phyloP scores from a whole-genome alignment of 1,140 invertebrate species.

The Metaphire vulgaris region DNA sequence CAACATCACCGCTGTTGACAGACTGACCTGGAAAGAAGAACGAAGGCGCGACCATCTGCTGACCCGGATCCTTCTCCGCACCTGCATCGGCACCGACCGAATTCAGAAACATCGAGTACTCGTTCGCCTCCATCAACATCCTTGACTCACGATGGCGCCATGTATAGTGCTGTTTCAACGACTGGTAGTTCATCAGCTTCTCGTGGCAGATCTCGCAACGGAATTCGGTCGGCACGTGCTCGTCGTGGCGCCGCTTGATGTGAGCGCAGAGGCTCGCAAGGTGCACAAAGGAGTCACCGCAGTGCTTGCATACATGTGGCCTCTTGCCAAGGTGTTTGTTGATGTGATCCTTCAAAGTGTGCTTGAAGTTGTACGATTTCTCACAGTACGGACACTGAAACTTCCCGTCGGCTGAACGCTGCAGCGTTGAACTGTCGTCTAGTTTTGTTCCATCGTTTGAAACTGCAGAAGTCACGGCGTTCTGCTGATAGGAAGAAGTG shows the following conservation, averaged over 20 bases:
- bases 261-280: conserved; percentile 28
- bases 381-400: conserved; percentile 31
- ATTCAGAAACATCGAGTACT: background rate
- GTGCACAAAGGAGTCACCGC: conserved; percentile 28
- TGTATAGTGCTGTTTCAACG: conserved; percentile 28
- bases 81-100: background rate
- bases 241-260: conserved; percentile 27
- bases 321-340: conserved; percentile 27
- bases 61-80: background rate
- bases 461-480: background rate
- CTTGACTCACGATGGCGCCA: conserved; percentile 24
- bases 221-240: conserved; percentile 28
- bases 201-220: conserved; percentile 26
- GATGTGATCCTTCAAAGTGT: conserved; percentile 30
- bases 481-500: background rate
- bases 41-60: too few relatives aligned
- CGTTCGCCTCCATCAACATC: conserved; percentile 20
- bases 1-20: background rate
- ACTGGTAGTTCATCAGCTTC: conserved; percentile 29
- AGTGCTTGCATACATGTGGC: conserved; percentile 29
- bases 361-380: conserved; percentile 30
- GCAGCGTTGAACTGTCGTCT: conserved; percentile 6
- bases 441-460: background rate
- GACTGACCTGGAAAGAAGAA: background rate
- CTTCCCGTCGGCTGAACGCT: conserved; percentile 23